These are phyloP conservation scores for Campylomormyrus tamandua DNA, from an alignment of 2,113 vertebrate genomes.

Conservation along the genomic window DNA sequence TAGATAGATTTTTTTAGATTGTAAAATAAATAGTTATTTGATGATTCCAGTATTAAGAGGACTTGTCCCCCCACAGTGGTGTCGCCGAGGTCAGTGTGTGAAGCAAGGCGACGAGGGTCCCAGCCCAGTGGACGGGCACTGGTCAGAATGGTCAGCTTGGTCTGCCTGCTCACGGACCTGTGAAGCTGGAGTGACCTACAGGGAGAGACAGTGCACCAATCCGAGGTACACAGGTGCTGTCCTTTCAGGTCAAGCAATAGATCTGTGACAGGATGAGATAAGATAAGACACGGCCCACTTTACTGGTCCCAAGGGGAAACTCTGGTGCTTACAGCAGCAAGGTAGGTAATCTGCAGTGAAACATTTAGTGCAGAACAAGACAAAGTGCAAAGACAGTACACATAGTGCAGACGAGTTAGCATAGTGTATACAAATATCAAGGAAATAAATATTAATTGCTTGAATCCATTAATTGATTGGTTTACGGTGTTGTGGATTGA, in stretches of 20 bases:
- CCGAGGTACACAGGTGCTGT: slow-evolving; percentile 57
- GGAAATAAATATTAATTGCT: neutral
- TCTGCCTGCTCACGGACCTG: slow-evolving; percentile 77
- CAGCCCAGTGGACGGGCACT: slow-evolving; percentile 67
- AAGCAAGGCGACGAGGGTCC: slow-evolving; percentile 76
- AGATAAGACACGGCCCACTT: neutral
- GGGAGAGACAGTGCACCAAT: slow-evolving; percentile 73
- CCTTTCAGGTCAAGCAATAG: neutral
- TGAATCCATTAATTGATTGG: neutral
- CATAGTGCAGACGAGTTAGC: neutral
- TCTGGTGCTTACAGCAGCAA: neutral
- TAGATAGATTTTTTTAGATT: neutral
- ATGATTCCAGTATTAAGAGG: neutral
- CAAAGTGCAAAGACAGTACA: neutral
- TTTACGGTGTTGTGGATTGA: too few relatives aligned
- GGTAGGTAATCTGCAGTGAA: neutral
- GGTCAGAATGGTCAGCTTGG: slow-evolving; percentile 81
- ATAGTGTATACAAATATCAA: neutral
- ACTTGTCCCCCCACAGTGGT: slow-evolving; percentile 63
- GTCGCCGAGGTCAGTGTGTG: slow-evolving; percentile 80
- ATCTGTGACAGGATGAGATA: neutral
- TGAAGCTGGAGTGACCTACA: slow-evolving; percentile 71
- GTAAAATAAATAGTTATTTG: neutral
- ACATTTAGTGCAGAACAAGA: neutral
- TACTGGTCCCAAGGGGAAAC: neutral